Evolutionary conservation across 35 echinoderm and acorn worm species (phyloP), one percentile per base, ranked within the genome.

Genomic region (Amphiura filiformis): DNA sequence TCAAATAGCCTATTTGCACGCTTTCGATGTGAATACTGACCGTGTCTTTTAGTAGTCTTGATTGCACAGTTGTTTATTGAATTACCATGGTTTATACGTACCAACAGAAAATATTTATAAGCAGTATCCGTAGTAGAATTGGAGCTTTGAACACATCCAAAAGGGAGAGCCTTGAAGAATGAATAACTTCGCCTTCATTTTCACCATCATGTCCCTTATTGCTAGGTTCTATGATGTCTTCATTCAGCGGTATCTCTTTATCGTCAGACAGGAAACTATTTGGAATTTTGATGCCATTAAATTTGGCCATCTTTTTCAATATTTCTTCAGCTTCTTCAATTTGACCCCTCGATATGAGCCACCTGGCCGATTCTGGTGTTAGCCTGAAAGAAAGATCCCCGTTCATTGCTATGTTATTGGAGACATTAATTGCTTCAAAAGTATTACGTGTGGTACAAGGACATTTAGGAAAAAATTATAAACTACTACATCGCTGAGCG

Each of bases 291-390:
- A 44, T 82, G 1, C 22, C 4, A 44, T 82, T 82, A 35, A 82
- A 30, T 26, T 36, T 39, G 1, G 80, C 80, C 37, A 82, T 82
- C 31, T 82, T 82, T 34, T 42, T 2, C 39, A 82, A 82, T 7
- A 38, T 42, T 82, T 82, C 31, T 23, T 82, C 80, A 23, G 80
- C 80, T 26, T 82, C 80, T 82, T 39, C 22, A 0, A 41, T 26
- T 44, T 22, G 39, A 2, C 80, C 80, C 26, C 80, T 36, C 26
- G 80, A 44, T 14, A 82, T 82, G 13, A 82, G 80, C 80, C 80
- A 82, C 41, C 80, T 39, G 22, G 33, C 38, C 31, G 80, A 82
- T 44, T 82, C 80, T 41, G 80, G 80, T 44, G 44, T 38, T 39
- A 82, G 39, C 38, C 80, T 82, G 23, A 33, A 38, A 82, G 36